Evolutionary conservation across 2,888 invertebrate species (phyloP), one percentile per base, ranked within the genome.

Genomic region (Cataglyphis albicans): DNA sequence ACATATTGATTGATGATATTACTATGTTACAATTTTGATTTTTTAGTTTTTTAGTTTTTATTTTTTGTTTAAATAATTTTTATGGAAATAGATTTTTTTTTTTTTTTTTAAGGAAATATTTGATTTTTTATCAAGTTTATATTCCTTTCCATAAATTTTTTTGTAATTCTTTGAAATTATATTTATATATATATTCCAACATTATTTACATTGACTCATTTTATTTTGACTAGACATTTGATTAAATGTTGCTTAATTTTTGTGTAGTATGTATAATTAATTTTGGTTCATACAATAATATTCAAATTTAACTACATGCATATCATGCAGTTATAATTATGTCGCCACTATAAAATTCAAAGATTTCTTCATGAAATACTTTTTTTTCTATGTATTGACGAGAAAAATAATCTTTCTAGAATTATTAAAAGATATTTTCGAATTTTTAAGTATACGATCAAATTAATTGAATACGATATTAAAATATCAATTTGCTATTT

Each of bases 381-480:
- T 2, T 1, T 44, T 44, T 18, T 5, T 44, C 10, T 44, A 5
- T 1, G 44, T 44, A 15, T 44, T 18, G 4, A 5, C 1, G 15
- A 44, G 10, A 44, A 41, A 44, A 44, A 44, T 44, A 44, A 5
- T 44, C 15, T 44, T 44, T 44, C 18, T 44, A 18, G 10, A 44
- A 44, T 44, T 44, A 44, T 15, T 44, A 44, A 44, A 18, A 44
- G 18, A 44, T 44, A 44, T 44, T 44, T 44, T 44, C 10, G 5
- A 18, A 15, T 44, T 44, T 44, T 44, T 44, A 44, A 44, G 18
- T 44, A 18, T 44, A 25, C 29, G 41, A 15, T 38, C 12, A 32
- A 63, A 74, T 74, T 44, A 29, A 63, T 63, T 74, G 15, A 74
- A 44, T 15, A n/a, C n/a, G 15, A 32, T 74, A 32, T 29, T 74